phyloP scores from a whole-genome alignment of 2,113 vertebrate species.

The Progne subis region DNA sequence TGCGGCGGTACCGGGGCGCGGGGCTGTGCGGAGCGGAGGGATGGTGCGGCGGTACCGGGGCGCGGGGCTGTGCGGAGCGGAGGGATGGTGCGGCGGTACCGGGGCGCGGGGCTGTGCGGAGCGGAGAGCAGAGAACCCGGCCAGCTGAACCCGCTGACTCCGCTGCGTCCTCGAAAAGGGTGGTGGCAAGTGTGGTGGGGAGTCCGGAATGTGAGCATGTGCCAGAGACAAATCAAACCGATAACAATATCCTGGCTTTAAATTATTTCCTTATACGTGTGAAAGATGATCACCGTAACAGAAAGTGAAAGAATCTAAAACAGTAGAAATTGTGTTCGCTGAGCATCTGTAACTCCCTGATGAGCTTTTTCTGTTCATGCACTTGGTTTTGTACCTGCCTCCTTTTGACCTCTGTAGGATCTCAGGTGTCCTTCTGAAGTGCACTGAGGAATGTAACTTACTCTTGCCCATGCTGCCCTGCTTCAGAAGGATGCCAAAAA shows the following conservation, averaged over 20 bases:
- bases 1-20: too few relatives aligned
- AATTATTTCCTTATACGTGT: rapidly evolving
- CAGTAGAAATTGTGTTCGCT: not conserved
- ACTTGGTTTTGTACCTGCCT: not conserved
- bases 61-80: too few relatives aligned
- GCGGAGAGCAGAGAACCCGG: not conserved
- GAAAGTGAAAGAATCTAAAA: not conserved
- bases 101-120: not conserved
- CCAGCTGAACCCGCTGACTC: not conserved
- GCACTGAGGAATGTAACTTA: rapidly evolving
- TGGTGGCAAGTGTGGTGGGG: rapidly evolving
- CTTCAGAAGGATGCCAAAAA: not conserved
- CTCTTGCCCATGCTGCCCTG: not conserved
- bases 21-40: too few relatives aligned
- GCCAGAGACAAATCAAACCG: not conserved
- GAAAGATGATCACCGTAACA: not conserved
- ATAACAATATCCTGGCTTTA: rapidly evolving
- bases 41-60: too few relatives aligned
- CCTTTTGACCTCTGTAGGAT: not conserved
- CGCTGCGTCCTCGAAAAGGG: not conserved
- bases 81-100: too few relatives aligned
- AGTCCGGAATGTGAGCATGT: not conserved
- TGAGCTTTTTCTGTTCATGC: not conserved
- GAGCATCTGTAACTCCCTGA: not conserved
- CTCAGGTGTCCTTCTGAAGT: not conserved